Evolutionary conservation across 2,113 vertebrate species (phyloP).

Genomic region (Atlantisia rogersi): DNA sequence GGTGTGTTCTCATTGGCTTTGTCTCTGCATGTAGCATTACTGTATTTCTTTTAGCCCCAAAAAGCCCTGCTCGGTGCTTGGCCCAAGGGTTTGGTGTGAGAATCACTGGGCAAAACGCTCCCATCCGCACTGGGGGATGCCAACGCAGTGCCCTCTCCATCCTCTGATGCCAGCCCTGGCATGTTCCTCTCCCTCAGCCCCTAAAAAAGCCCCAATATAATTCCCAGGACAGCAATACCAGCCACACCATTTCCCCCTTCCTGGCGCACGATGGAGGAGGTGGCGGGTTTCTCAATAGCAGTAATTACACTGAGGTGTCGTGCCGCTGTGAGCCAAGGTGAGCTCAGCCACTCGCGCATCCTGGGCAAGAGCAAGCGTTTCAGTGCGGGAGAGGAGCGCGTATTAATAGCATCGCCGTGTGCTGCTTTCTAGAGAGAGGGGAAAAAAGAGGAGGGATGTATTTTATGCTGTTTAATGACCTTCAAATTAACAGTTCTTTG

Average conservation of each 20-base stretch:
- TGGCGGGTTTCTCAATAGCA: background rate
- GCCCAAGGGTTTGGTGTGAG: rapidly evolving
- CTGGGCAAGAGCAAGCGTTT: background rate
- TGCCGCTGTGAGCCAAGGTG: background rate
- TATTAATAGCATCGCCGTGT: constrained; percentile 63
- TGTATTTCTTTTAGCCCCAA: background rate
- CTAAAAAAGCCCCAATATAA: background rate
- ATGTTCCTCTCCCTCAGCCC: background rate
- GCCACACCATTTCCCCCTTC: background rate
- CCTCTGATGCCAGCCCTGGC: rapidly evolving
- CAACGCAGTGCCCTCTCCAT: background rate
- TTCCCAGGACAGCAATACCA: background rate
- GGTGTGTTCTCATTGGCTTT: background rate
- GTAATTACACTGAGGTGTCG: constrained; percentile 16
- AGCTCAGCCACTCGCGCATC: background rate
- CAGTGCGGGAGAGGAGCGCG: background rate
- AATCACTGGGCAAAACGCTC: background rate
- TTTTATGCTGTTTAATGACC: constrained; percentile 79
- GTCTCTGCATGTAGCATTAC: background rate
- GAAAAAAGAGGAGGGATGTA: constrained; percentile 66
- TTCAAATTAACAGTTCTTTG: constrained; percentile 83
- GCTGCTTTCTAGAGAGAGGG: constrained; percentile 64
- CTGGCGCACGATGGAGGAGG: background rate
- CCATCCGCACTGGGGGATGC: background rate
- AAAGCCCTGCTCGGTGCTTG: background rate